A percentile compares a stretch with the other conserved stretches of the same genome.
Evolutionary conservation across 1,140 invertebrate genomes (phyloP).

Genomic region (Leptinotarsa defecta): DNA sequence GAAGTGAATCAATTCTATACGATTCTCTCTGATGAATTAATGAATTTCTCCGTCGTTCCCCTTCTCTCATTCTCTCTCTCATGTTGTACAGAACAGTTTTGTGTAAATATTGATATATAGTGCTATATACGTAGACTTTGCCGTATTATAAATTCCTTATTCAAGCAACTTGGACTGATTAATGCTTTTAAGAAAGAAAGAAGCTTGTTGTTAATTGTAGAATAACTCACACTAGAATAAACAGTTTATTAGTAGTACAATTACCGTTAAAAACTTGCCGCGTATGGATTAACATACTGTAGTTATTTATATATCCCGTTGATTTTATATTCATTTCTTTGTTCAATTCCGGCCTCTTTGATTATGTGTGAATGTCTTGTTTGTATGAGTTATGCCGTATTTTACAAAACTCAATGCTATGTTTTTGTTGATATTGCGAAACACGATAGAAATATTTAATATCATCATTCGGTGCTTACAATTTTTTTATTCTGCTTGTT

Average conservation of each 20-base stretch:
- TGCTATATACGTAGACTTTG: constrained; percentile 40
- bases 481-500: background rate
- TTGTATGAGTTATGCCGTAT: constrained; percentile 25
- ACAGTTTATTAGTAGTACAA: constrained; percentile 43
- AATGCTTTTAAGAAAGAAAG: constrained; percentile 41
- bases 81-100: constrained; percentile 44
- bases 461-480: no score
- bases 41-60: background rate
- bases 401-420: constrained; percentile 33
- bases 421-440: background rate
- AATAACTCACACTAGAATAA: constrained; percentile 23
- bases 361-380: constrained; percentile 29
- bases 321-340: constrained; percentile 23
- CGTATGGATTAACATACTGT: constrained; percentile 25
- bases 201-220: constrained; percentile 39
- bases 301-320: constrained; percentile 32
- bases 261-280: constrained; percentile 42
- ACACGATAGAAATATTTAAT: background rate
- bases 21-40: background rate
- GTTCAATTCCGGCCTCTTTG: constrained; percentile 22
- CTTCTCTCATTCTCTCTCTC: background rate
- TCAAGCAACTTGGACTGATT: constrained; percentile 46
- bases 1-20: background rate
- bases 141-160: constrained; percentile 37
- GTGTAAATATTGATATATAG: constrained; percentile 40